Conservation (phyloP, 2,888 invertebrate species). For the Busseola fusca region DNA sequence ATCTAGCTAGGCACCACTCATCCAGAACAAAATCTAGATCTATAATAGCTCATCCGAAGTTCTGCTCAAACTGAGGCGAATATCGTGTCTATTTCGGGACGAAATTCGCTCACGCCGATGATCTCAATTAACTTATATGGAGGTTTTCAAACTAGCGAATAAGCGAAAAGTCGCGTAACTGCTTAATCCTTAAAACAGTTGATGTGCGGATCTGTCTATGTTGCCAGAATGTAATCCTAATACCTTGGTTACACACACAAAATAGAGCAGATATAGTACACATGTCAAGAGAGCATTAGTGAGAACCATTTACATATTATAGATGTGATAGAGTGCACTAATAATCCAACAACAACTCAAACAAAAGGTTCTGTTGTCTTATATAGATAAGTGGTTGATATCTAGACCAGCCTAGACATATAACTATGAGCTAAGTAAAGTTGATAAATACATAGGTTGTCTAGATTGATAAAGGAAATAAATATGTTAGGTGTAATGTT, state of each 20-base stretch:
- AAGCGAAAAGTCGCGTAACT: neutral
- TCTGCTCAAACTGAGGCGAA: neutral
- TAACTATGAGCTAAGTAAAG: neutral
- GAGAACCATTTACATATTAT: neutral
- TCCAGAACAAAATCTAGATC: neutral
- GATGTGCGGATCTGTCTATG: neutral
- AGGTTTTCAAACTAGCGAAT: neutral
- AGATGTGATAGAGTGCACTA: neutral
- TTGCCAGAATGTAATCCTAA: neutral
- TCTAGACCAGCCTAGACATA: neutral
- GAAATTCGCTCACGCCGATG: neutral
- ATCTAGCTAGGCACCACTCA: neutral
- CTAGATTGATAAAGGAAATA: slow-evolving; percentile 3
- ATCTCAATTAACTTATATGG: neutral
- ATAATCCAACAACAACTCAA: neutral
- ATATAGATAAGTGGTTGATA: neutral
- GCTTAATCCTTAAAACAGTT: neutral
- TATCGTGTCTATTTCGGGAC: neutral
- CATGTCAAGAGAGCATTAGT: neutral
- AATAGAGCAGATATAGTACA: neutral
- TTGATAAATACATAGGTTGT: neutral
- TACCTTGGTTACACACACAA: neutral
- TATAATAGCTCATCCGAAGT: neutral
- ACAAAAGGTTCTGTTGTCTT: neutral
- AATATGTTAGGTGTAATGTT: neutral